Conservation (phyloP, 2,113 vertebrate genomes). For the Sterrhoptilus dennistouni region DNA sequence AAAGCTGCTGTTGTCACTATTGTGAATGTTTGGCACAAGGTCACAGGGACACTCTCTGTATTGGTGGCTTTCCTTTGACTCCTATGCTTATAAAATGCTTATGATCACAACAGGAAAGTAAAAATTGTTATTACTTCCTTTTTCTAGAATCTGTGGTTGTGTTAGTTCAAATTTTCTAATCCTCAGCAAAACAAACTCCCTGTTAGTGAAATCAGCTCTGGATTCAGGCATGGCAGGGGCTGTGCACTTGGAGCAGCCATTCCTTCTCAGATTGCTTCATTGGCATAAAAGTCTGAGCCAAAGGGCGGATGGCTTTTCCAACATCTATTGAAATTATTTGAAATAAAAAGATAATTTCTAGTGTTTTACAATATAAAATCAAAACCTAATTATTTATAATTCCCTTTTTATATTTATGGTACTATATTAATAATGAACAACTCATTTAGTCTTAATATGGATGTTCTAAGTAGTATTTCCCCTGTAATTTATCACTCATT, state of each 20-base stretch:
- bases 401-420: conserved; percentile 50
- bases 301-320: background rate
- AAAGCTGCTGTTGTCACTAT: background rate
- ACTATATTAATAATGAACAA: conserved; percentile 63
- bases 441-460: conserved; percentile 59
- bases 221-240: background rate
- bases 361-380: conserved; percentile 51
- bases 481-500: conserved; percentile 68
- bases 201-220: background rate
- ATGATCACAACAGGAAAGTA: background rate
- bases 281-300: background rate
- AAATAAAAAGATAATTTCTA: conserved; percentile 34
- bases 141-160: background rate
- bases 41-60: background rate
- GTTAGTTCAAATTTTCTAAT: background rate
- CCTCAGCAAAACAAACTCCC: background rate
- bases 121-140: background rate
- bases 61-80: background rate
- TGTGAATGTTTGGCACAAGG: background rate
- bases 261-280: background rate
- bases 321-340: background rate
- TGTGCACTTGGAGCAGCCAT: background rate
- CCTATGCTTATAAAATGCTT: background rate
- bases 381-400: conserved; percentile 54
- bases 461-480: conserved; percentile 44